Evolutionary conservation across 2,113 vertebrate species (phyloP).

Genomic region (Xiphophorus hellerii): DNA sequence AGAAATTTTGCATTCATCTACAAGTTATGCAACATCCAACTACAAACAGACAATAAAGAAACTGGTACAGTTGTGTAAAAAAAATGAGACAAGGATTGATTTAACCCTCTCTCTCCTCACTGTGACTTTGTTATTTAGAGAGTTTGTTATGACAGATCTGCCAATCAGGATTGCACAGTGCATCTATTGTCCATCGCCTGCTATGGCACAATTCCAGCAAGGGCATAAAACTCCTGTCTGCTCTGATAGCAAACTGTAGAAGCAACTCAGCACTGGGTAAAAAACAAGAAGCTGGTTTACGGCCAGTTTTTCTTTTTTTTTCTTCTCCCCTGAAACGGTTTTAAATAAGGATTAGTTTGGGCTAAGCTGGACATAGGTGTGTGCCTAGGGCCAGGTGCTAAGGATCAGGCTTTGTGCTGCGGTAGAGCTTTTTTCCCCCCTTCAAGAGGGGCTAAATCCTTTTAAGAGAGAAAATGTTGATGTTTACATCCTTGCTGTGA

Average conservation of each 20-base stretch:
- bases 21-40: constrained; percentile 38
- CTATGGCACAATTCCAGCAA: constrained; percentile 69
- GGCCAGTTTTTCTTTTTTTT: constrained; percentile 66
- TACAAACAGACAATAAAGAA: constrained; percentile 52
- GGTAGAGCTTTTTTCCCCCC: constrained; percentile 55
- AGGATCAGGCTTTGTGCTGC: constrained; percentile 71
- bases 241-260: constrained; percentile 79
- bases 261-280: constrained; percentile 52
- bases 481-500: constrained; percentile 83
- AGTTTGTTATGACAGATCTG: constrained; percentile 74
- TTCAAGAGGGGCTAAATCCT: constrained; percentile 78
- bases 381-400: constrained; percentile 73
- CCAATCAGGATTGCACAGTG: constrained; percentile 75
- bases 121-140: constrained; percentile 70
- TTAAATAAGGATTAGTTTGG: constrained; percentile 65
- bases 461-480: constrained; percentile 83
- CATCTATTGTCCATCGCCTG: constrained; percentile 68
- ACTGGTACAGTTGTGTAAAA: constrained; percentile 52
- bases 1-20: constrained; percentile 19
- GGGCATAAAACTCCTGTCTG: constrained; percentile 70
- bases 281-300: constrained; percentile 66
- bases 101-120: constrained; percentile 48
- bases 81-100: constrained; percentile 49
- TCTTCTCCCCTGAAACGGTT: constrained; percentile 54
- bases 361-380: constrained; percentile 65